Evolutionary conservation across 2,797 vertebrate genomes (phyloP).

Genomic region (Periophthalmus magnuspinnatus): DNA sequence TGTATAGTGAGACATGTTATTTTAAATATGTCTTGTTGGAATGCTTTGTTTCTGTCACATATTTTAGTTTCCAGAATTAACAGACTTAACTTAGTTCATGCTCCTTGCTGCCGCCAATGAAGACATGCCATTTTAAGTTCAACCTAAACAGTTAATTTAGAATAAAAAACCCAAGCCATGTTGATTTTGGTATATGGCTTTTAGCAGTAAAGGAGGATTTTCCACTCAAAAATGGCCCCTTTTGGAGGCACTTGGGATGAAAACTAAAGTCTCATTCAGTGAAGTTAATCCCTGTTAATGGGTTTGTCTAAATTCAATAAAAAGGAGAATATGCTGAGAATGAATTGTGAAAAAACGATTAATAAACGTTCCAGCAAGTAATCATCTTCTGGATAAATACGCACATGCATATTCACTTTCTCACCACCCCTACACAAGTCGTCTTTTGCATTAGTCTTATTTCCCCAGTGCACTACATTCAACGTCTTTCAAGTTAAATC

Average conservation of each 20-base stretch:
- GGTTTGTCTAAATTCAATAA: slow-evolving; percentile 82
- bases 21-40: too few species aligned
- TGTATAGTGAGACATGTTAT: too few species aligned
- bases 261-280: slow-evolving; percentile 77
- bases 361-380: slow-evolving; percentile 75
- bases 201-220: too few species aligned
- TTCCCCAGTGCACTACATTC: slow-evolving; percentile 1
- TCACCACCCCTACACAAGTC: not conserved
- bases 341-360: slow-evolving; percentile 76
- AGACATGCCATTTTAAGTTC: too few species aligned
- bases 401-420: slow-evolving; percentile 69
- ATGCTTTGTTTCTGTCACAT: too few species aligned
- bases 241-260: slow-evolving; percentile 73
- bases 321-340: slow-evolving; percentile 67
- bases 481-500: slow-evolving; percentile 12
- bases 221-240: slow-evolving; percentile 49
- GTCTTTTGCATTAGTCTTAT: slow-evolving; percentile 13
- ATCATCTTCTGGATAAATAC: slow-evolving; percentile 75
- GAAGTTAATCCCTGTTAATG: slow-evolving; percentile 79
- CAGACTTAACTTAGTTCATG: too few species aligned
- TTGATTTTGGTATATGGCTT: too few species aligned
- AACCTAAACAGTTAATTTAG: too few species aligned
- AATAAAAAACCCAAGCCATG: too few species aligned
- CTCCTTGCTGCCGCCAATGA: too few species aligned
- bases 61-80: too few species aligned